Base-by-base conservation (phyloP, 2,888 invertebrate species). In the Zygaena filipendulae region DNA sequence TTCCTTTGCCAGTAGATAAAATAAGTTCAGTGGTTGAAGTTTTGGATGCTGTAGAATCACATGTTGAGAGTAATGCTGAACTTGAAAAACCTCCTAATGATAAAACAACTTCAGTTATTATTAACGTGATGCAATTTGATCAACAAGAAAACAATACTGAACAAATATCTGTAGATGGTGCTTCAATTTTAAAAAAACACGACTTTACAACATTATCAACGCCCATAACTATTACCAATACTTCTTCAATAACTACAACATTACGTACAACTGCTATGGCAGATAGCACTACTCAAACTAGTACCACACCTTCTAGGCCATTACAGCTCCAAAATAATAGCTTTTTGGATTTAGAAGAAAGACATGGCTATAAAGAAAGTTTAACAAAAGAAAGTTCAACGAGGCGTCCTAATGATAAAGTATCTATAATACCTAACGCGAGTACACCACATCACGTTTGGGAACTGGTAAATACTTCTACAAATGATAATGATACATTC, bases 1-100 rank as follows among this genome's bases (percentile, higher is more conserved):
- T 87, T 59, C 87, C 87, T 4, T 67, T 87, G 38, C 88, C 88
- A 1, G 85, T 87, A 6, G 83, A 85, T 48, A 84, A 84, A 70
- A 84, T 87, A 35, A 67, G 81, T 47, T 59, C 66, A 19, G 72
- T 69, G 8, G 63, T 75, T 19, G 70, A 75, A 52, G 58, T 47
- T 6, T 34, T 54, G 26, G 45, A 55, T 29, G 53, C 60, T 36
- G 34, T 38, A 13, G 49, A 42, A 14, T 36, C 42, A 3, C 35
- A 39, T 12, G 40, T 48, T 19, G 54, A 63, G 38, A 59, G 59
- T 19, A 66, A 74, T 40, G 71, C 74, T 24, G 71, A 75, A 16
- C 50, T 75, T 16, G 66, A 64, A 45, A 62, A 72, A 35, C 77
- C 79, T 3, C 80, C 79, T 2, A 80, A 81, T 45, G 81, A 80